Evolutionary conservation across 1,140 invertebrate genomes (phyloP).

Genomic region (Colletes latitarsis): DNA sequence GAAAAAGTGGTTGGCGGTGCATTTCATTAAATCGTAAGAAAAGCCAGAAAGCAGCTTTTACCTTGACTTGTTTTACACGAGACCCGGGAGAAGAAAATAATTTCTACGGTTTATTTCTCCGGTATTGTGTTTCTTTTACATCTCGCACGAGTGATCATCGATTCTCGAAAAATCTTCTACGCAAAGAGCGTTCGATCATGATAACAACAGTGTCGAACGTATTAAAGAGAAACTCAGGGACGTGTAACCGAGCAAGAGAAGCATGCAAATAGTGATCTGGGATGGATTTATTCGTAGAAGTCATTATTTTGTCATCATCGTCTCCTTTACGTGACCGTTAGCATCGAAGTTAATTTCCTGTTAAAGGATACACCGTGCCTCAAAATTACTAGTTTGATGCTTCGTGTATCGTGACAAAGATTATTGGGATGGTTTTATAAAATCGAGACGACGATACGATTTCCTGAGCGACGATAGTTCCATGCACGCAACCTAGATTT

Average conservation of each 20-base stretch:
- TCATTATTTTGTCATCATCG: slow-evolving; percentile 47
- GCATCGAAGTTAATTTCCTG: slow-evolving; percentile 11
- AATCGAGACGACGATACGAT: neutral
- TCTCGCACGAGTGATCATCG: slow-evolving; percentile 36
- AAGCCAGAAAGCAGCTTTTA: neutral
- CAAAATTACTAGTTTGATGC: slow-evolving; percentile 7
- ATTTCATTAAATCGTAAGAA: neutral
- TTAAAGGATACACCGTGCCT: neutral
- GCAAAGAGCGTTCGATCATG: neutral
- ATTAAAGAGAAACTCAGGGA: slow-evolving; percentile 61
- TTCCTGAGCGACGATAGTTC: neutral
- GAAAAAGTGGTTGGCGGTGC: neutral
- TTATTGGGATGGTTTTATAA: neutral
- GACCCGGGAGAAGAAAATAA: neutral
- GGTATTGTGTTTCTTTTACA: slow-evolving; percentile 11
- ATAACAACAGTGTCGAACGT: slow-evolving; percentile 5
- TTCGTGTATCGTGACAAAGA: neutral
- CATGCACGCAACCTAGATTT: neutral
- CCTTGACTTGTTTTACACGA: neutral
- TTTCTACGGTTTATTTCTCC: neutral
- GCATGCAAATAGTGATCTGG: slow-evolving; percentile 15
- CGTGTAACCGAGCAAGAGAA: neutral
- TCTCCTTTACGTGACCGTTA: slow-evolving; percentile 16
- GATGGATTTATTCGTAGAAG: slow-evolving; percentile 34
- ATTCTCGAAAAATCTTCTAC: slow-evolving; percentile 16